These are phyloP conservation scores for Struthio camelus DNA, from an alignment of 2,113 vertebrate genomes.

Conservation along the genomic window DNA sequence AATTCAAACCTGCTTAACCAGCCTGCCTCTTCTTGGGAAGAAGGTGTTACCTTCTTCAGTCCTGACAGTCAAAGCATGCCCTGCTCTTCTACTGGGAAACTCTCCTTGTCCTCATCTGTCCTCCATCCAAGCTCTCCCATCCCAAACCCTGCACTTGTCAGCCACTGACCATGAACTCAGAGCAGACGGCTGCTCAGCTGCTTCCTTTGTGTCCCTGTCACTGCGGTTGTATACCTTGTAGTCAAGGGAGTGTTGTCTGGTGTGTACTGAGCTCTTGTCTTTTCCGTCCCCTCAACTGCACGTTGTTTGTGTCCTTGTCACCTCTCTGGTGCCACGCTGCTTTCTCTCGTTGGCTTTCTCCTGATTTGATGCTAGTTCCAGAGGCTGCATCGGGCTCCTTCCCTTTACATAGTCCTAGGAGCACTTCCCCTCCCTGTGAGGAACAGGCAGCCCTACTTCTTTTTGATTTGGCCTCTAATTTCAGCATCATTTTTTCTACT, in stretches of 20 bases:
- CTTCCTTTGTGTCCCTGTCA: not conserved
- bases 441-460: not conserved
- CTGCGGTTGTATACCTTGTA: not conserved
- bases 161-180: not conserved
- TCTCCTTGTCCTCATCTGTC: not conserved
- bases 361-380: not conserved
- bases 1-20: not conserved
- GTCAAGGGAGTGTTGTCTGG: not conserved
- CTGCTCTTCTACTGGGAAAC: not conserved
- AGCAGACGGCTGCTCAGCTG: not conserved
- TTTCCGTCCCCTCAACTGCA: not conserved
- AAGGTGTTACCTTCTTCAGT: not conserved
- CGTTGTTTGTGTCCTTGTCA: not conserved
- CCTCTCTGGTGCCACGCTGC: not conserved
- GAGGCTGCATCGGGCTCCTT: fast-evolving
- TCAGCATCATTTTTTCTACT: not conserved
- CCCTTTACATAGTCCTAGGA: not conserved
- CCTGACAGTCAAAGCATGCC: not conserved
- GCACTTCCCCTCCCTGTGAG: not conserved
- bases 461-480: not conserved
- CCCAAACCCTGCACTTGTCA: not conserved
- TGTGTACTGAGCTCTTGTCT: not conserved
- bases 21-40: not conserved
- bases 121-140: not conserved
- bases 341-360: not conserved